Conservation (phyloP, 2,113 vertebrate genomes). For the Prunella fulvescens region DNA sequence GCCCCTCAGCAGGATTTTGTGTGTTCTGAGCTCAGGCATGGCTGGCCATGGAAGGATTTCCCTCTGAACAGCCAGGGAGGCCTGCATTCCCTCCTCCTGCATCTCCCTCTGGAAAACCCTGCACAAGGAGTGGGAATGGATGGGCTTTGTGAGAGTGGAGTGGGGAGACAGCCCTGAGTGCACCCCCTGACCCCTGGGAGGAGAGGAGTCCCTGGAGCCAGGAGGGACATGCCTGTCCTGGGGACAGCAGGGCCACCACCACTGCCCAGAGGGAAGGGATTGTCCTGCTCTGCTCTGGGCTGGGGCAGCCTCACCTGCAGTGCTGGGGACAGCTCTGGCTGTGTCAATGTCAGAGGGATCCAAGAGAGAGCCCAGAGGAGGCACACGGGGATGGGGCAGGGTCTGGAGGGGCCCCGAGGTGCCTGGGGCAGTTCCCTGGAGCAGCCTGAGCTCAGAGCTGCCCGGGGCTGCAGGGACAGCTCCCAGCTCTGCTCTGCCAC, state of each 20-base stretch:
- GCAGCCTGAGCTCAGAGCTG: no score
- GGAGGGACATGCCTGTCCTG: background rate
- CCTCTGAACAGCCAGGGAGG: rapidly evolving
- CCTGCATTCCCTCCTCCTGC: rapidly evolving
- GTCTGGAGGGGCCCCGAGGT: background rate
- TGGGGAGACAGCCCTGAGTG: background rate
- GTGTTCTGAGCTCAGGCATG: rapidly evolving
- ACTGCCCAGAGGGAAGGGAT: background rate
- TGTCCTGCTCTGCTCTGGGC: background rate
- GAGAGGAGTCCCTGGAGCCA: background rate
- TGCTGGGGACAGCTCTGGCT: background rate
- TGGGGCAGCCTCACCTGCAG: background rate
- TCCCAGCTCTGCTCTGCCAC: no score
- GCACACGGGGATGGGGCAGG: background rate
- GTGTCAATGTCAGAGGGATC: background rate
- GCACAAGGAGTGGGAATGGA: no score
- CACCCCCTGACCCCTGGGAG: background rate
- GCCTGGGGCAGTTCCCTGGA: no score
- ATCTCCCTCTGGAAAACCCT: background rate
- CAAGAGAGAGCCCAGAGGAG: background rate
- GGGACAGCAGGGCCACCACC: no score
- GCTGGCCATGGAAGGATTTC: background rate
- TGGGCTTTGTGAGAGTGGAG: background rate
- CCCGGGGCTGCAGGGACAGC: no score
- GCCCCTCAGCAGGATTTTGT: background rate